A percentile compares a stretch with the other conserved stretches of the same genome.
These are phyloP conservation scores for Vireo altiloquus DNA, from an alignment of 2,113 vertebrate genomes.

Conservation along the genomic window DNA sequence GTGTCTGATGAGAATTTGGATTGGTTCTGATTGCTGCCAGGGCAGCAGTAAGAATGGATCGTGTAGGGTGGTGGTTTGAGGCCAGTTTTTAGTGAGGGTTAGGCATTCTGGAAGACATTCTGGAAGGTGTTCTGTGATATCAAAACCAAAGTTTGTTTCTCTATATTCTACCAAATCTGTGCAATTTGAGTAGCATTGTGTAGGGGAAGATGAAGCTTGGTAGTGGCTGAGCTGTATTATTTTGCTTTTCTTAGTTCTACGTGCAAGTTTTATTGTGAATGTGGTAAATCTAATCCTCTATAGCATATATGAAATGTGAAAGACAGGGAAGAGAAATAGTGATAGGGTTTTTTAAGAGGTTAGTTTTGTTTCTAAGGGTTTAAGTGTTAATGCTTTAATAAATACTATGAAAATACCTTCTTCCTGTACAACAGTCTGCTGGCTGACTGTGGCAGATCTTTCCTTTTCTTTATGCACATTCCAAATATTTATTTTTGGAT, in stretches of 20 bases:
- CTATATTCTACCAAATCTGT: not conserved
- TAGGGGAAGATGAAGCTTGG: not conserved
- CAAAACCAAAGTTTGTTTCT: not conserved
- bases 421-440: not conserved
- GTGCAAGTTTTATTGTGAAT: not conserved
- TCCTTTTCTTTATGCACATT: not conserved
- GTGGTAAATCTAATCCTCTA: not conserved
- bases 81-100: not conserved
- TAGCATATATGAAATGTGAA: not conserved
- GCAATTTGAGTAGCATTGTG: not conserved
- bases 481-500: not conserved
- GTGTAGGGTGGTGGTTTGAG: not conserved
- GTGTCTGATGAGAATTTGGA: not conserved
- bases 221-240: not conserved
- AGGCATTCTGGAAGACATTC: not conserved
- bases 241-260: not conserved
- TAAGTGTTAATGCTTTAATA: not conserved
- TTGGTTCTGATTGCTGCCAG: not conserved
- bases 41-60: not conserved
- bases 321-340: not conserved
- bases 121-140: not conserved
- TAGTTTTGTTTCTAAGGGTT: not conserved
- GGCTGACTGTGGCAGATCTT: not conserved
- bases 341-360: not conserved
- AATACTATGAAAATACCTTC: not conserved